phyloP scores from a whole-genome alignment of 2,113 vertebrate species.

The Actenoides hombroni region DNA sequence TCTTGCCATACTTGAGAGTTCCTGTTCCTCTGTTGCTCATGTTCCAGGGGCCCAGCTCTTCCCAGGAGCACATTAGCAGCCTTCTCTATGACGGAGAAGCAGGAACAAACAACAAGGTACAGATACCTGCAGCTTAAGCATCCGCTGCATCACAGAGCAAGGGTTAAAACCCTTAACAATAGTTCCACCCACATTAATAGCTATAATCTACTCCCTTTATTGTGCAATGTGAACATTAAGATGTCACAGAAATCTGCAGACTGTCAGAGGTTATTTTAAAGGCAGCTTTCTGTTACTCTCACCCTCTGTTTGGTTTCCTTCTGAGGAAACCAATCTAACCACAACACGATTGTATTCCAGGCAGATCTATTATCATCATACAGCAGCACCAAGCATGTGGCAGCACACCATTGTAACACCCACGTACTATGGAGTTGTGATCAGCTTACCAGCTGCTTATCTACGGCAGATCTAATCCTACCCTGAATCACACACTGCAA shows the following conservation, averaged over 20 bases:
- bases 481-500: background rate
- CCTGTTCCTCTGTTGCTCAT: fast-evolving
- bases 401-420: background rate
- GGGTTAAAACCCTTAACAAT: background rate
- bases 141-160: background rate
- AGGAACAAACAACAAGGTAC: background rate
- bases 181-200: fast-evolving
- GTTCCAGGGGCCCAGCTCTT: background rate
- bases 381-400: background rate
- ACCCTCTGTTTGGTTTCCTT: slow-evolving; percentile 11
- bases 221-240: background rate
- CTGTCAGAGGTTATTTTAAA: background rate
- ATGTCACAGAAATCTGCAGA: background rate
- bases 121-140: background rate
- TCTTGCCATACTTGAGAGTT: background rate
- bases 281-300: background rate
- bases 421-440: background rate
- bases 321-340: background rate
- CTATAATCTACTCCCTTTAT: background rate
- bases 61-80: background rate
- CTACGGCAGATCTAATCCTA: background rate
- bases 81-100: background rate
- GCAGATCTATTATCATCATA: background rate
- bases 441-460: background rate
- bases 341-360: background rate